Evolutionary conservation across 2,888 invertebrate species (phyloP).

Genomic region (Dynastes hyllus): DNA sequence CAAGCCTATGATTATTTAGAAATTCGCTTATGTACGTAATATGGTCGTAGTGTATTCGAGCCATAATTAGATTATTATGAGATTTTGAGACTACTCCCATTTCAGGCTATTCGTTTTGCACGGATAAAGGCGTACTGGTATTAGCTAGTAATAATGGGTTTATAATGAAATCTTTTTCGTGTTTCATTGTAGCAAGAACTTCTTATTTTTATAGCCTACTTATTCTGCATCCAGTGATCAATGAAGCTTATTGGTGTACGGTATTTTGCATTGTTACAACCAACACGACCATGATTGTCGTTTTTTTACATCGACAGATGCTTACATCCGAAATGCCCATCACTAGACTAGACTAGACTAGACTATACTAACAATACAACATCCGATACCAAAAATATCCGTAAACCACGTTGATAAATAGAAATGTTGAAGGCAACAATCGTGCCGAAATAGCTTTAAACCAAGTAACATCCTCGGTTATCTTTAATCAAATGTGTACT

Average conservation of each 20-base stretch:
- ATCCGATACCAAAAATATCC: no score
- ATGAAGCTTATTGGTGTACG: conserved; percentile 17
- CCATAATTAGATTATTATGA: conserved; percentile 20
- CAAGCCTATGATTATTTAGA: background rate
- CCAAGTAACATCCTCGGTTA: no score
- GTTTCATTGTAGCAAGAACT: background rate
- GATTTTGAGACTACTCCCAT: conserved; percentile 1
- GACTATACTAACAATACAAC: no score
- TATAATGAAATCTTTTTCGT: conserved; percentile 21
- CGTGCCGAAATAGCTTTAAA: no score
- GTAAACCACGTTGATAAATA: no score
- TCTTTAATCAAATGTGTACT: no score
- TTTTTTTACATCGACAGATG: background rate
- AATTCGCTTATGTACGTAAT: conserved; percentile 24
- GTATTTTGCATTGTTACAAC: conserved; percentile 3
- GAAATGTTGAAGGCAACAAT: no score
- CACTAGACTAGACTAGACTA: background rate
- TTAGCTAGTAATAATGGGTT: conserved; percentile 25
- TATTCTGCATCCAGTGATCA: background rate
- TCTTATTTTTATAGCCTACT: conserved; percentile 28
- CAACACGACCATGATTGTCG: conserved; percentile 17
- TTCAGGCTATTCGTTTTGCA: background rate
- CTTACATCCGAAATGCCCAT: background rate
- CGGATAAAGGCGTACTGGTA: background rate
- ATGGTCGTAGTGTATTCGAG: background rate